These are phyloP conservation scores for Stictocephala bisonia DNA, from an alignment of 2,888 invertebrate species.

Conservation along the genomic window DNA sequence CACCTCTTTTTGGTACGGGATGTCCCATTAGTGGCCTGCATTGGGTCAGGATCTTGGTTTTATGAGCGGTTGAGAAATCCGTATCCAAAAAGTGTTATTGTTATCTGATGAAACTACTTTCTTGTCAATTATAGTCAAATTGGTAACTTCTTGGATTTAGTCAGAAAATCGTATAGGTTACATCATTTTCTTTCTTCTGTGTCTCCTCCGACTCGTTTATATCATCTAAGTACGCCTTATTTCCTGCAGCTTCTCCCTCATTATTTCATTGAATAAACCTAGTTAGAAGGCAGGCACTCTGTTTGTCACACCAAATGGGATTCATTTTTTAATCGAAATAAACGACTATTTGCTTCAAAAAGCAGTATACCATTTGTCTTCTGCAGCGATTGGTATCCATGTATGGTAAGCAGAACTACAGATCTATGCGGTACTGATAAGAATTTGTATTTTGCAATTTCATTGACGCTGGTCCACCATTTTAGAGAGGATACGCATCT, in stretches of 20 bases:
- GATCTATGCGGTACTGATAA: slow-evolving; percentile 52
- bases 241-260: slow-evolving; percentile 32
- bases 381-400: slow-evolving; percentile 47
- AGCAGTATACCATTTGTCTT: slow-evolving; percentile 48
- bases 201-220: slow-evolving; percentile 27
- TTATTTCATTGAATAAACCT: no score
- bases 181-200: slow-evolving; percentile 18
- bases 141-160: slow-evolving; percentile 20
- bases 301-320: slow-evolving; percentile 53
- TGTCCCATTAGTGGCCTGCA: background rate
- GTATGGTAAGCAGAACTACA: slow-evolving; percentile 50
- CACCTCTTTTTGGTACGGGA: slow-evolving; percentile 2
- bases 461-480: slow-evolving; percentile 48
- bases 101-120: slow-evolving; percentile 28
- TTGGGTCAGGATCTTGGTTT: slow-evolving; percentile 29
- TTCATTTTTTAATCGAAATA: slow-evolving; percentile 48
- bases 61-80: slow-evolving; percentile 25
- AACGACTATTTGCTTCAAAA: slow-evolving; percentile 53
- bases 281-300: slow-evolving; percentile 48
- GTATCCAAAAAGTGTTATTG: slow-evolving; percentile 36
- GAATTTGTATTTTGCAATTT: slow-evolving; percentile 45
- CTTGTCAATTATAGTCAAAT: slow-evolving; percentile 18
- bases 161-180: slow-evolving; percentile 18
- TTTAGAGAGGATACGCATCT: slow-evolving; percentile 49
- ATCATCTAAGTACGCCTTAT: slow-evolving; percentile 35